Conservation (phyloP, 2,113 vertebrate genomes). For the Puffinus mauretanicus region DNA sequence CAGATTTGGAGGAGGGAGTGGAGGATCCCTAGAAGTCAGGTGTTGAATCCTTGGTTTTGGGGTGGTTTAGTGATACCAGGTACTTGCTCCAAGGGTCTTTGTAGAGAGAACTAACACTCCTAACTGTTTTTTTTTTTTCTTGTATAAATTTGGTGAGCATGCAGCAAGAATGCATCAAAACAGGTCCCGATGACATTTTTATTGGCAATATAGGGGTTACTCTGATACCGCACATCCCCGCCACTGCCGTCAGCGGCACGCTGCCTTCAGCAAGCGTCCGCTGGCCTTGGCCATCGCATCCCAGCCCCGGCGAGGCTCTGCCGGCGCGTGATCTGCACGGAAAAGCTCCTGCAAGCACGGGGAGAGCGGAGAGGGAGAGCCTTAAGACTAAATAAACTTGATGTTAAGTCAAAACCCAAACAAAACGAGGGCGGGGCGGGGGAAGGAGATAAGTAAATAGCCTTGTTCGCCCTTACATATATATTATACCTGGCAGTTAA, state of each 20-base stretch:
- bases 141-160: background rate
- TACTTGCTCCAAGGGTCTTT: background rate
- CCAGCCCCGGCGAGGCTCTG: background rate
- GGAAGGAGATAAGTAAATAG: background rate
- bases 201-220: background rate
- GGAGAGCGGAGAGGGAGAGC: background rate
- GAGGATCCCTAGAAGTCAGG: background rate
- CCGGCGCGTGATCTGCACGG: accelerated
- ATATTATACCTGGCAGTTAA: background rate
- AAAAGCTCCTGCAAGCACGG: background rate
- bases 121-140: background rate
- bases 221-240: accelerated
- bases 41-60: background rate
- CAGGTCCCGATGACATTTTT: background rate
- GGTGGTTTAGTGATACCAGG: background rate
- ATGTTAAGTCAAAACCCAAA: conserved; percentile 10
- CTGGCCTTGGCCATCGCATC: accelerated
- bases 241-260: accelerated
- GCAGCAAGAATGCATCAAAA: background rate
- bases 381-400: conserved; percentile 36
- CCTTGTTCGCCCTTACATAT: background rate
- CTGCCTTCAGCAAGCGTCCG: accelerated
- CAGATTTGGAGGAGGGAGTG: background rate
- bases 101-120: background rate
- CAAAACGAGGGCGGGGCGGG: background rate